Percentiles rank a stretch among this genome's conserved stretches.
phyloP scores from a whole-genome alignment of 1,140 invertebrate genomes.

The Neodiprion lecontei region DNA sequence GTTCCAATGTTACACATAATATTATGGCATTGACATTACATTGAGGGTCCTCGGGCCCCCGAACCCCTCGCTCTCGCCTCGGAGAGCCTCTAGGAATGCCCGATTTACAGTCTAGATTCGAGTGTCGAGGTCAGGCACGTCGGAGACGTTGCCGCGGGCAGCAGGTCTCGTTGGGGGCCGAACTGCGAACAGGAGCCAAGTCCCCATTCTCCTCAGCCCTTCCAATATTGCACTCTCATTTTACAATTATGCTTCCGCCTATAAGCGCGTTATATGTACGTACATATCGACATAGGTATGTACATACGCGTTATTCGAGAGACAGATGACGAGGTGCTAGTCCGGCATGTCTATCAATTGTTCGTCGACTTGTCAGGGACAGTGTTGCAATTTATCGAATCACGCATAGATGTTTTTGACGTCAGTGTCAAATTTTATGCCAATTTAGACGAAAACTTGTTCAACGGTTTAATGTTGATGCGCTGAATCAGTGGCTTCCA shows the following conservation, averaged over 20 bases:
- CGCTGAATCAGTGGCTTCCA: too few relatives aligned
- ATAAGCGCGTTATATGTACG: not conserved
- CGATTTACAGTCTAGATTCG: not conserved
- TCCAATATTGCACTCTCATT: not conserved
- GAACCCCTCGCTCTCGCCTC: not conserved
- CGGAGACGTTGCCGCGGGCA: not conserved
- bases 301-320: too few relatives aligned
- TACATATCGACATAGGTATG: too few relatives aligned
- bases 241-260: not conserved
- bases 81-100: conserved; percentile 5
- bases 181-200: not conserved
- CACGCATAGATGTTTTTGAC: not conserved
- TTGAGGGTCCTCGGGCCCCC: conserved; percentile 8
- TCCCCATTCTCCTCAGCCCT: not conserved
- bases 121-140: conserved; percentile 9
- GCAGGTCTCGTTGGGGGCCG: conserved; percentile 6
- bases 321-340: too few relatives aligned
- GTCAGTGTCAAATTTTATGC: too few relatives aligned
- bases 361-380: not conserved
- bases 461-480: too few relatives aligned
- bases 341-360: too few relatives aligned
- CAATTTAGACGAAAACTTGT: too few relatives aligned
- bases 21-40: conserved; percentile 24
- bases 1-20: conserved; percentile 13
- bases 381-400: not conserved